phyloP scores from a whole-genome alignment of 1,140 invertebrate genomes.

The Caenorhabditis remanei region DNA sequence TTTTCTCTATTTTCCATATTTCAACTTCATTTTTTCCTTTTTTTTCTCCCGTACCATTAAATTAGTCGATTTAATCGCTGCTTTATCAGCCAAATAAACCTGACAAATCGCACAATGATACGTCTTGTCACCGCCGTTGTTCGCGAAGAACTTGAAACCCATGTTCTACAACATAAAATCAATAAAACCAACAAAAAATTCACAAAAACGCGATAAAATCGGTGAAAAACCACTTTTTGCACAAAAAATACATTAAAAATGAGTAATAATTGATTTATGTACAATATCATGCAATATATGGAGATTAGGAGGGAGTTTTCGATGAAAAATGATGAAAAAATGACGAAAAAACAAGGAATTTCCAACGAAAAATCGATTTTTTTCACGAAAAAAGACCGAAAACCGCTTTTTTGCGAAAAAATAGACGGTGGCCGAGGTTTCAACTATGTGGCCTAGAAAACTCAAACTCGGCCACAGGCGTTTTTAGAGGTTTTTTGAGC shows the following conservation, averaged over 20 bases:
- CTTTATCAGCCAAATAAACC: neutral
- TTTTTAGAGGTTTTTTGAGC: no score
- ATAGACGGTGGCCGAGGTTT: neutral
- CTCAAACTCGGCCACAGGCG: neutral
- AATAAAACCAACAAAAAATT: neutral
- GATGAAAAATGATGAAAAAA: neutral
- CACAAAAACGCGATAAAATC: neutral
- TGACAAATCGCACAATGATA: neutral
- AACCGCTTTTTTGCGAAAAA: neutral
- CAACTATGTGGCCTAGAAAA: no score
- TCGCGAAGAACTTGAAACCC: slow-evolving; percentile 31
- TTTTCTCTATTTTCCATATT: neutral
- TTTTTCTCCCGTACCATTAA: neutral
- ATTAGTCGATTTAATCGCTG: neutral
- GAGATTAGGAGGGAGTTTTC: no score
- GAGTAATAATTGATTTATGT: no score
- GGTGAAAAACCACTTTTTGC: neutral
- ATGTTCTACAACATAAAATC: neutral
- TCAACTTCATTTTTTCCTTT: neutral
- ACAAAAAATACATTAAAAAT: no score
- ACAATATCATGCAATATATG: no score
- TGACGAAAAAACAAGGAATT: neutral
- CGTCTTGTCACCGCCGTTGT: neutral
- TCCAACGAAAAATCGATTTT: no score
- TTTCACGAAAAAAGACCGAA: no score